Percentiles rank a stretch among this genome's conserved stretches.
These are phyloP conservation scores for Noctua pronuba DNA, from an alignment of 2,888 invertebrate genomes.

Conservation along the genomic window DNA sequence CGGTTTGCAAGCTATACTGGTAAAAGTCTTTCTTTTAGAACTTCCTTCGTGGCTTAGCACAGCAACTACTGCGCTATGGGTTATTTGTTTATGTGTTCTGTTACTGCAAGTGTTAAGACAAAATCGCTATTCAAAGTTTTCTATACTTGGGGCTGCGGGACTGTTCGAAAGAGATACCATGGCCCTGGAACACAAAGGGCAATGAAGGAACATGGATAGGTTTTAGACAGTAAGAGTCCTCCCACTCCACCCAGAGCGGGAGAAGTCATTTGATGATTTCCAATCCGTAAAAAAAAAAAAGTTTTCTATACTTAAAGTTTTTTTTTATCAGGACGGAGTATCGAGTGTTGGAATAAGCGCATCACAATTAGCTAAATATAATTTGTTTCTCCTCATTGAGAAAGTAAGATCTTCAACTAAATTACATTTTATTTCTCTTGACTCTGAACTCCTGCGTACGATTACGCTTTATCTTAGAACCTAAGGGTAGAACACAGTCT, in stretches of 20 bases:
- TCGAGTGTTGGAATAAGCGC: neutral
- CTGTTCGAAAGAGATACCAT: no score
- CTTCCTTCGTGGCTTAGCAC: neutral
- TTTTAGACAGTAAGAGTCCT: no score
- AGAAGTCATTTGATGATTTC: no score
- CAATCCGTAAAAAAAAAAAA: no score
- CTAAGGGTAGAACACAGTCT: neutral
- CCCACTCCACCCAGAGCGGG: no score
- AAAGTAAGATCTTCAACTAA: neutral
- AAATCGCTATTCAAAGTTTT: neutral
- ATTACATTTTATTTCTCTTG: neutral
- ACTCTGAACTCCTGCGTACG: neutral
- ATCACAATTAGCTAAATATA: neutral
- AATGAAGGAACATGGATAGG: no score
- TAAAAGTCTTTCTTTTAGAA: constrained; percentile 13
- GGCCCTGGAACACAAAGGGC: no score
- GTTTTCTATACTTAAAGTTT: no score
- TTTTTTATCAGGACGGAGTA: neutral
- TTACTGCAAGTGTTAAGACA: neutral
- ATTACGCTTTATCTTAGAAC: neutral
- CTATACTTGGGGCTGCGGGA: no score
- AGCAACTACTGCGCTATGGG: neutral
- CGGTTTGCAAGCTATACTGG: constrained; percentile 25
- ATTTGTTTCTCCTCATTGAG: neutral
- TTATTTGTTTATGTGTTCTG: neutral